phyloP scores from a whole-genome alignment of 2,113 vertebrate genomes.

The Trematocara unimaculatum region DNA sequence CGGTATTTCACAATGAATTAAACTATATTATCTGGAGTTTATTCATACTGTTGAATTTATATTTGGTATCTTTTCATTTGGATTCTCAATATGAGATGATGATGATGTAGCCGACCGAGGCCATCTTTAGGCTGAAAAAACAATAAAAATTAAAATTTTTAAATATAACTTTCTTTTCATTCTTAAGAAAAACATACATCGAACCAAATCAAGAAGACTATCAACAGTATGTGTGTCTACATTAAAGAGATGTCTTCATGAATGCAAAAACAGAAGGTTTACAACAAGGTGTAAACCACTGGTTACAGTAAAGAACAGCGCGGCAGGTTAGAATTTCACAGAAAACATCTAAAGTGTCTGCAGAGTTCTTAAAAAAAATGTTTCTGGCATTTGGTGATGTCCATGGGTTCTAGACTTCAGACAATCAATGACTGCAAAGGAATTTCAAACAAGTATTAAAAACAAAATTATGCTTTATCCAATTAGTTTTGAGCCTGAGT shows the following conservation, averaged over 20 bases:
- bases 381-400: not conserved
- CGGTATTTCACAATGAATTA: rapidly evolving
- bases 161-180: not conserved
- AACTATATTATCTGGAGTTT: not conserved
- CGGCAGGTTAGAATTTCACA: not conserved
- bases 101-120: rapidly evolving
- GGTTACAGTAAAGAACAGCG: not conserved
- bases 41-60: not conserved
- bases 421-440: not conserved
- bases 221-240: not conserved
- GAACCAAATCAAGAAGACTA: not conserved
- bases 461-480: not conserved
- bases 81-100: not conserved
- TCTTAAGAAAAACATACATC: rapidly evolving
- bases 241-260: not conserved
- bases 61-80: rapidly evolving
- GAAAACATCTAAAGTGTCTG: not conserved
- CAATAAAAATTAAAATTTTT: not conserved
- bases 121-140: not conserved
- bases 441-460: not conserved
- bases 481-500: not conserved
- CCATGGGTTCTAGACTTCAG: not conserved
- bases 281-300: rapidly evolving
- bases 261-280: not conserved
- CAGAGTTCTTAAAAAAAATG: not conserved